Evolutionary conservation across 2,888 invertebrate species (phyloP), one percentile per base, ranked within the genome.

Genomic region (Penaeus monodon): DNA sequence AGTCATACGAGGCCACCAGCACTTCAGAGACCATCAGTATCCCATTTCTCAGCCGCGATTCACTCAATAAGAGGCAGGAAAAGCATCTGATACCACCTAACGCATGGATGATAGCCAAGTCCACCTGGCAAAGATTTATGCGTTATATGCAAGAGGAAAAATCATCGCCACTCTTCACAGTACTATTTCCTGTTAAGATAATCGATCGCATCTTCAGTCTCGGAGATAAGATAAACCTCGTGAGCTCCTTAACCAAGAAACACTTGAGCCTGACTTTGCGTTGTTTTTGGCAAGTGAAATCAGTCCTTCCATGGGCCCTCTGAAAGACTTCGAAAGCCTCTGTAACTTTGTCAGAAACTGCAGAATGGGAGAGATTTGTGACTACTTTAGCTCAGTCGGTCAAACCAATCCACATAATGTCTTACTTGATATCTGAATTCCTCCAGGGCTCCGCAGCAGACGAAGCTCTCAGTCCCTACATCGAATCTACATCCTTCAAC

Each of bases 161-260:
- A 64, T 73, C 70, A 33, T 64, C 85, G 1, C 70, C 76, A 44
- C 33, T 74, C n/a, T 79, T 88, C 73, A 70, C 79, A 64, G 66
- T 82, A 44, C 73, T 74, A 22, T 74, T 74, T 29, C 85, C 85
- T 17, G 85, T 77, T 68, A 70, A 38, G 70, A 66, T 79, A 27
- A 73, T 88, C 3, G 88, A 88, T 63, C 78, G 68, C n/a, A 38
- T 79, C 33, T 49, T 88, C 17, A 82, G 85, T 70, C 79, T 88
- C 57, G 88, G 88, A 27, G 88, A 88, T 63, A 83, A 88, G 22
- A 27, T 88, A 38, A 85, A 70, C 74, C 82, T 88, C 73, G 63
- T 80, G 44, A 83, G 73, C 79, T 82, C 85, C 49, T 68, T 88
- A n/a, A 57, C 81, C 64, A 85, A 82, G 38, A 88, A 88, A 63